Evolutionary conservation across 2,888 invertebrate species (phyloP).

Genomic region (Macrostomum cliftonense): DNA sequence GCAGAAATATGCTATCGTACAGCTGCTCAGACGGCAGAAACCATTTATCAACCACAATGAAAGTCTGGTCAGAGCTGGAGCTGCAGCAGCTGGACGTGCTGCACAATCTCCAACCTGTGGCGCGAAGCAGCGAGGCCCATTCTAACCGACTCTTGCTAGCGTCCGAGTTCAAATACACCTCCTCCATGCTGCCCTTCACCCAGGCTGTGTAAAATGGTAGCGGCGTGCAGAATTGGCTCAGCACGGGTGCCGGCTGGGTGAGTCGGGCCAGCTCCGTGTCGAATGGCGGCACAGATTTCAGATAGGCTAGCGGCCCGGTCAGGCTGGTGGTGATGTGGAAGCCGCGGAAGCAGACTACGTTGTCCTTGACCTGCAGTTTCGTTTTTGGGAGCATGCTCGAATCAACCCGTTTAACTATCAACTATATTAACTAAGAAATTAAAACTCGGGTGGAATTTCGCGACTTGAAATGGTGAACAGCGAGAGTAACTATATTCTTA

Average conservation of each 20-base stretch:
- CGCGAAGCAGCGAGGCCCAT: conserved; percentile 1
- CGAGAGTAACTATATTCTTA: too few species aligned
- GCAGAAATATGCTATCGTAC: too few species aligned
- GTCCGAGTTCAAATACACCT: conserved; percentile 2
- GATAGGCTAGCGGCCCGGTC: background rate
- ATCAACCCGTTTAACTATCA: too few species aligned
- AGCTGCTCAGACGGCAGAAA: background rate
- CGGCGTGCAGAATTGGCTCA: background rate
- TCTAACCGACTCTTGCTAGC: background rate
- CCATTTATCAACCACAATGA: conserved; percentile 2
- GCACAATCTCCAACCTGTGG: background rate
- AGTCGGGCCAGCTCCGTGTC: too few species aligned
- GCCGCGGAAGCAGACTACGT: conserved; percentile 1
- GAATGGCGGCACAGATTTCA: background rate
- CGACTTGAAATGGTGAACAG: too few species aligned
- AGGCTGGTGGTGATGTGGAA: conserved; percentile 2
- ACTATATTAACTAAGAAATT: too few species aligned
- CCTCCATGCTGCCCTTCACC: conserved; percentile 1
- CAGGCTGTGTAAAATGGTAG: conserved; percentile 2
- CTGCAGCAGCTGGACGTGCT: background rate
- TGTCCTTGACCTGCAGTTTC: background rate
- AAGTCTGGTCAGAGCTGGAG: conserved; percentile 1
- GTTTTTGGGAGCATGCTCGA: too few species aligned
- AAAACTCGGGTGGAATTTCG: too few species aligned
- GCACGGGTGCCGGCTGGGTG: background rate